Conservation (phyloP, 2,797 vertebrate species). For the Acanthornis magna region DNA sequence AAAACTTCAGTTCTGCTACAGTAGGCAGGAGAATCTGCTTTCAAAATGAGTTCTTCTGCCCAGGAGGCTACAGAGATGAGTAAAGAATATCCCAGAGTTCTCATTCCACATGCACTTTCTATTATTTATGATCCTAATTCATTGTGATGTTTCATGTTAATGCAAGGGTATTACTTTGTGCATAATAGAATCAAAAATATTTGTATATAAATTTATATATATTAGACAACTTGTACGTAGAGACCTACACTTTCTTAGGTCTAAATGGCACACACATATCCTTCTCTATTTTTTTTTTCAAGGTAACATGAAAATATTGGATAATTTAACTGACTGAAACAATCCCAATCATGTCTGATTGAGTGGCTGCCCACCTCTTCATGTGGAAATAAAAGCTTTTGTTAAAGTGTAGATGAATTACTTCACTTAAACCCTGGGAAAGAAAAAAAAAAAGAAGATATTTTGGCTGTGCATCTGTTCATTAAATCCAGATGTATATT, state of each 20-base stretch:
- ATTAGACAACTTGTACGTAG: not conserved
- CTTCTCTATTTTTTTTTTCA: not conserved
- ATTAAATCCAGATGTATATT: slow-evolving; percentile 67
- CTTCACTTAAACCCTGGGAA: slow-evolving; percentile 28
- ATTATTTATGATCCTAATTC: not conserved
- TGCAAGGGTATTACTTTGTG: not conserved
- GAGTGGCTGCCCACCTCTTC: slow-evolving; percentile 21
- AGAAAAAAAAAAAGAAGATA: not conserved
- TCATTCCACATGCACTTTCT: not conserved
- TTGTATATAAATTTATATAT: not conserved
- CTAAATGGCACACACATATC: not conserved
- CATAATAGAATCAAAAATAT: not conserved
- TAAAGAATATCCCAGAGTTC: not conserved
- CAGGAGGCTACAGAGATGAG: not conserved
- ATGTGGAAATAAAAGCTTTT: slow-evolving; percentile 40
- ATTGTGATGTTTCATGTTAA: not conserved
- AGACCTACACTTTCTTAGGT: not conserved
- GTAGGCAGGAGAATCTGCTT: not conserved
- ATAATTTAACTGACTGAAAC: slow-evolving; percentile 6
- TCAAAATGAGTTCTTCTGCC: not conserved
- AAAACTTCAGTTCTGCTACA: not conserved
- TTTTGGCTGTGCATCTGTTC: slow-evolving; percentile 50
- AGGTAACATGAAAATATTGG: not conserved
- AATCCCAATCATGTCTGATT: not conserved
- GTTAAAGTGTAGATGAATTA: slow-evolving; percentile 53